A percentile compares a stretch with the other conserved stretches of the same genome.
phyloP scores from a whole-genome alignment of 2,113 vertebrate species.

The Canis aureus region DNA sequence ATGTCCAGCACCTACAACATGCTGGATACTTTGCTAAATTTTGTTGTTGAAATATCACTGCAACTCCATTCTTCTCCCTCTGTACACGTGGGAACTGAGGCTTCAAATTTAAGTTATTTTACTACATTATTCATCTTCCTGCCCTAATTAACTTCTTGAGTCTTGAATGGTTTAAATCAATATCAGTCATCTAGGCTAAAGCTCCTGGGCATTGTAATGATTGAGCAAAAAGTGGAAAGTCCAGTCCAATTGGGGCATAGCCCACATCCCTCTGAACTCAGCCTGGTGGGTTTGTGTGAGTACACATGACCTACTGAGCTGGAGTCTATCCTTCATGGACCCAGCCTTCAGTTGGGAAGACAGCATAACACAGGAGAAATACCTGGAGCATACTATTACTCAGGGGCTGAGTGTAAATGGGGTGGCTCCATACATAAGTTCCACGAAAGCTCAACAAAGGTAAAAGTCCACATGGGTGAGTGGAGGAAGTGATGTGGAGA shows the following conservation, averaged over 20 bases:
- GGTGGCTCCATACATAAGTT: background rate
- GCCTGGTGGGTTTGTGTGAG: background rate
- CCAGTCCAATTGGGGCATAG: background rate
- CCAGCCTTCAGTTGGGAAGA: background rate
- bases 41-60: background rate
- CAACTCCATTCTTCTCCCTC: background rate
- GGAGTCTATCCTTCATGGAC: background rate
- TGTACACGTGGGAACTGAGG: background rate
- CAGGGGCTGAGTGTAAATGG: background rate
- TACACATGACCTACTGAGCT: background rate
- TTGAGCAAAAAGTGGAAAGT: background rate
- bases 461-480: background rate
- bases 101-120: background rate
- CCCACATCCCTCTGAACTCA: background rate
- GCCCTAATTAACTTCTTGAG: constrained; percentile 12
- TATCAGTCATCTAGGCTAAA: constrained; percentile 15
- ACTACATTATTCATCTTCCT: background rate
- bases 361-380: background rate
- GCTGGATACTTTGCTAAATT: background rate
- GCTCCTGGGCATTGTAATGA: background rate
- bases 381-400: background rate
- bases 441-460: background rate
- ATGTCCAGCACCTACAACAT: background rate
- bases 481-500: background rate
- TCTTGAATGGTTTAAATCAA: constrained; percentile 49